Conservation (phyloP, 2,797 vertebrate genomes). For the Scomberomorus guttatus region DNA sequence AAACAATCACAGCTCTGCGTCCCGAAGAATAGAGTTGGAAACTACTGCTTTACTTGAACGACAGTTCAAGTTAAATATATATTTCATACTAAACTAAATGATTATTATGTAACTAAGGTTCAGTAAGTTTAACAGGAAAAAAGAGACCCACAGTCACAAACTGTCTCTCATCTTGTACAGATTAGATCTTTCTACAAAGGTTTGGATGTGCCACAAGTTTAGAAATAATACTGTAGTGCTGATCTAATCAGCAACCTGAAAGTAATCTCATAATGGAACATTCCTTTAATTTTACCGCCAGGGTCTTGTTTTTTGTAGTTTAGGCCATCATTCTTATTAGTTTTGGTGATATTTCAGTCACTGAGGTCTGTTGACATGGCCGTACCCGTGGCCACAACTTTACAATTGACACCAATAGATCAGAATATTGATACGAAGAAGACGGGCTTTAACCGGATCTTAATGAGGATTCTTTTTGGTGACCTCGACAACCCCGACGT, state of each 20-base stretch:
- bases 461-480: neutral
- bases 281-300: neutral
- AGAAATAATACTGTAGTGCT: constrained; percentile 6
- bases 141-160: neutral
- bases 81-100: constrained; percentile 7
- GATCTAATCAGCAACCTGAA: constrained; percentile 8
- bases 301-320: neutral
- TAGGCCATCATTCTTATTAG: neutral
- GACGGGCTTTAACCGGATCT: neutral
- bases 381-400: neutral
- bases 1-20: constrained; percentile 28
- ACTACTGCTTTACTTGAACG: constrained; percentile 3
- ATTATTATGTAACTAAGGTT: constrained; percentile 16
- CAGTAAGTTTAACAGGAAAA: constrained; percentile 14
- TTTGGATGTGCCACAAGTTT: constrained; percentile 11
- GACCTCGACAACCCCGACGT: neutral
- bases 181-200: constrained; percentile 9
- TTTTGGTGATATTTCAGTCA: neutral
- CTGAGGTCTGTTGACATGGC: neutral
- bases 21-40: neutral
- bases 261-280: constrained; percentile 13
- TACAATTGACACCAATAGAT: neutral
- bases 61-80: neutral
- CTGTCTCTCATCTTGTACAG: constrained; percentile 9
- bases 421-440: neutral